Evolutionary conservation across 2,888 invertebrate genomes (phyloP).

Genomic region (Macrosoma leucophasiata): DNA sequence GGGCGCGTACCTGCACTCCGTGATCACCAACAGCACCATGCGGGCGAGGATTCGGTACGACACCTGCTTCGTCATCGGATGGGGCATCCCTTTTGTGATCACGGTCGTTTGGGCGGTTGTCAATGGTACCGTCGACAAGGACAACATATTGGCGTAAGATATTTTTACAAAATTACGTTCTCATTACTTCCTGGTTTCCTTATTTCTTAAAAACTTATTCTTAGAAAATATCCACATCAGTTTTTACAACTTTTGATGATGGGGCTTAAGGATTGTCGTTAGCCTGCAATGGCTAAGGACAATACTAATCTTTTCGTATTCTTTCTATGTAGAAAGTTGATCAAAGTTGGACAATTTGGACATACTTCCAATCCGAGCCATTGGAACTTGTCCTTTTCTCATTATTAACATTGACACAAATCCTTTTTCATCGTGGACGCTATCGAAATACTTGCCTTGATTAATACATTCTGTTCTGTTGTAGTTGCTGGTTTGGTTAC

Average conservation of each 20-base stretch:
- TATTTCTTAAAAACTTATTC: no score
- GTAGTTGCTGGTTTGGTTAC: slow-evolving; percentile 89
- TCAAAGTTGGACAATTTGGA: no score
- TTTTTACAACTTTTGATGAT: no score
- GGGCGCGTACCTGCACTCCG: slow-evolving; percentile 90
- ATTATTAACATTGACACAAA: no score
- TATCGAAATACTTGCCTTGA: no score
- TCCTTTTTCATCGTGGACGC: no score
- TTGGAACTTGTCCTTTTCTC: no score
- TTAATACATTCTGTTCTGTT: slow-evolving; percentile 24
- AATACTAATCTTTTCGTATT: background rate
- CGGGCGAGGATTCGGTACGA: slow-evolving; percentile 74
- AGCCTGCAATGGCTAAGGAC: no score
- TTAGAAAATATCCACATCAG: no score
- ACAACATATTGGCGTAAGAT: slow-evolving; percentile 29
- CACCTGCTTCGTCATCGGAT: slow-evolving; percentile 81
- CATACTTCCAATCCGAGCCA: no score
- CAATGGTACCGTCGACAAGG: slow-evolving; percentile 68
- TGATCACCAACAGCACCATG: slow-evolving; percentile 85
- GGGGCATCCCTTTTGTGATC: slow-evolving; percentile 83
- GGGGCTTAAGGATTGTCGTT: no score
- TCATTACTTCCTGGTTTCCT: no score
- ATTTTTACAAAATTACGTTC: slow-evolving; percentile 24
- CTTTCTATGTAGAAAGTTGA: slow-evolving; percentile 17
- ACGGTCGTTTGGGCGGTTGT: slow-evolving; percentile 80